phyloP scores from a whole-genome alignment of 2,113 vertebrate genomes.

The Oreochromis aureus region DNA sequence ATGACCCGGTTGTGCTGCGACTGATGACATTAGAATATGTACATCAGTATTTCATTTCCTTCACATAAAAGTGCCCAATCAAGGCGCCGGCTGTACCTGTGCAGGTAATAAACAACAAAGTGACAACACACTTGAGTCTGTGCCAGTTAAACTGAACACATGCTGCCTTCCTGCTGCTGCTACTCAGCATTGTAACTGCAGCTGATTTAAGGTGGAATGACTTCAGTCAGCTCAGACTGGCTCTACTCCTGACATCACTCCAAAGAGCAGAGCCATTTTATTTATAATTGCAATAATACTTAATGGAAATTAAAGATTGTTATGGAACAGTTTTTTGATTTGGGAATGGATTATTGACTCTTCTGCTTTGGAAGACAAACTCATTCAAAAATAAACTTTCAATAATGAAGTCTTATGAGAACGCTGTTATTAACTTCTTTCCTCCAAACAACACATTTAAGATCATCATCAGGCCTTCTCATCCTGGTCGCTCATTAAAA shows the following conservation, averaged over 20 bases:
- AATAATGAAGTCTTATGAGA: background rate
- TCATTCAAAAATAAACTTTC: background rate
- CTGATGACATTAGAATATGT: background rate
- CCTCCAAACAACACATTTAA: background rate
- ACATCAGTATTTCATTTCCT: background rate
- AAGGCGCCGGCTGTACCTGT: background rate
- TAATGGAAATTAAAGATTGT: background rate
- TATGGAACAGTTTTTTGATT: background rate
- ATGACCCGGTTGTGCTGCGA: background rate
- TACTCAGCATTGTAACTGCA: background rate
- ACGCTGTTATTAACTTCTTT: rapidly evolving
- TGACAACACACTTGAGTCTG: background rate
- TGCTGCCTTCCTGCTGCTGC: background rate
- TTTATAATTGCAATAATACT: background rate
- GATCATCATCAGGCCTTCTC: background rate
- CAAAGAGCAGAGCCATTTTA: background rate
- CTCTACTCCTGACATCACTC: background rate
- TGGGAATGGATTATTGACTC: background rate
- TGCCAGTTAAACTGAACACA: background rate
- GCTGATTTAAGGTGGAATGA: background rate
- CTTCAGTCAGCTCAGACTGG: background rate
- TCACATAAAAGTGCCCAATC: background rate
- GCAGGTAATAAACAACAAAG: background rate
- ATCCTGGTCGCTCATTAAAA: background rate
- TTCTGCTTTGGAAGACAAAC: background rate